Conservation (phyloP, 2,888 invertebrate species). For the Cyclophora albipunctata region DNA sequence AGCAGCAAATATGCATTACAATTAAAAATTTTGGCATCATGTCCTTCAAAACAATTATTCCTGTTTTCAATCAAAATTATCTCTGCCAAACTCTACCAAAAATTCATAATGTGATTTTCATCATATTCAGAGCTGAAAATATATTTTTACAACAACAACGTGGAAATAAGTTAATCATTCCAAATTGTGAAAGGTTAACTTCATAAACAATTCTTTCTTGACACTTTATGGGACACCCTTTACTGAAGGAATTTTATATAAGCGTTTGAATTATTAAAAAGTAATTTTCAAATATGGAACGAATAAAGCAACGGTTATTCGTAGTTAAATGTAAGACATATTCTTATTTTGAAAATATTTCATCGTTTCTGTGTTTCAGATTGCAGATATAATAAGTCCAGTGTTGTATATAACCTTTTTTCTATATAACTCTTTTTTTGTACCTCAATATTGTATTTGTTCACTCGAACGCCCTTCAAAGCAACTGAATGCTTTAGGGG, state of each 20-base stretch:
- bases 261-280: background rate
- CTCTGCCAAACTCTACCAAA: no score
- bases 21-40: no score
- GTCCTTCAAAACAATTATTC: no score
- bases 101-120: no score
- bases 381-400: conserved; percentile 21
- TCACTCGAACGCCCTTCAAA: conserved; percentile 20
- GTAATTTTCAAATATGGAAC: no score
- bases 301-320: background rate
- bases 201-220: no score
- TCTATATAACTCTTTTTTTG: no score
- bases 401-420: background rate
- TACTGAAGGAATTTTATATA: conserved; percentile 6
- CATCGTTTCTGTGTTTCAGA: conserved; percentile 66
- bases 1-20: no score
- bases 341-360: conserved; percentile 7
- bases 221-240: no score
- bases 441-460: conserved; percentile 5
- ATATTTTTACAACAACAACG: no score
- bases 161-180: background rate
- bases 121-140: no score
- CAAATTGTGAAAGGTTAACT: background rate
- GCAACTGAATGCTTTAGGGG: conserved; percentile 22
- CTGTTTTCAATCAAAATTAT: no score
- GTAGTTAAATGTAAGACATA: background rate